Evolutionary conservation across 2,888 invertebrate genomes (phyloP), one percentile per base, ranked within the genome.

Genomic region (Mimumesa dahlbomi): DNA sequence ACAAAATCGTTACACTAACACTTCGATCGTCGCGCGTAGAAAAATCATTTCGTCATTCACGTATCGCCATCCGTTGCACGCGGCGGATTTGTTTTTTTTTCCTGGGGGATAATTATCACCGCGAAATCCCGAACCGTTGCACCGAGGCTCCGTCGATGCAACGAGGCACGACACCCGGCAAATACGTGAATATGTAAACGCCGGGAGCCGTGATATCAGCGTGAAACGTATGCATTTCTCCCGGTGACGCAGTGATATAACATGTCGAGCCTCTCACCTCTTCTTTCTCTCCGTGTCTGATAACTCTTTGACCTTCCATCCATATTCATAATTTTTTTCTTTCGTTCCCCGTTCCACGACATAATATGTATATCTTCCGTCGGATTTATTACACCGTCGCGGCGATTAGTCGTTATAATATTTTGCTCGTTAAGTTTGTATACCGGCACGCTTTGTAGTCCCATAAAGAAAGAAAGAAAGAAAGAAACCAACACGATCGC

Each of bases 241-340:
- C 14, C 16, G 14, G 57, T 46, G 40, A 36, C 31, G 22, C n/a
- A n/a, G 56, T 25, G 50, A 56, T 38, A 36, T 42, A 67, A 18
- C 43, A 21, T 22, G 43, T 16, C 38, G 25, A 31, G 29, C 45
- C 52, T 67, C 50, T 57, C 53, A 34, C 49, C 45, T 53, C 52
- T 57, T 45, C 25, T 42, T 57, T 36, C 62, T 53, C 40, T 18
- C 29, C 45, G 43, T 18, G 14, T 34, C 13, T n/a, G 16, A 22
- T 57, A 36, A 11, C 46, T 38, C 50, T 46, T 53, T 58, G 22
- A 48, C 54, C 25, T 49, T 6, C 45, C 36, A 13, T 31, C 9
- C 7, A 34, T 52, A 42, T 46, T 21, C 38, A 38, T 13, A 0
- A 16, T 19, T 19, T 48, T 22, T 19, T 36, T 36, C 9, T 46